A percentile compares a stretch with the other conserved stretches of the same genome.
These are phyloP conservation scores for Takifugu bimaculatus DNA, from an alignment of 2,113 vertebrate genomes.

Conservation along the genomic window DNA sequence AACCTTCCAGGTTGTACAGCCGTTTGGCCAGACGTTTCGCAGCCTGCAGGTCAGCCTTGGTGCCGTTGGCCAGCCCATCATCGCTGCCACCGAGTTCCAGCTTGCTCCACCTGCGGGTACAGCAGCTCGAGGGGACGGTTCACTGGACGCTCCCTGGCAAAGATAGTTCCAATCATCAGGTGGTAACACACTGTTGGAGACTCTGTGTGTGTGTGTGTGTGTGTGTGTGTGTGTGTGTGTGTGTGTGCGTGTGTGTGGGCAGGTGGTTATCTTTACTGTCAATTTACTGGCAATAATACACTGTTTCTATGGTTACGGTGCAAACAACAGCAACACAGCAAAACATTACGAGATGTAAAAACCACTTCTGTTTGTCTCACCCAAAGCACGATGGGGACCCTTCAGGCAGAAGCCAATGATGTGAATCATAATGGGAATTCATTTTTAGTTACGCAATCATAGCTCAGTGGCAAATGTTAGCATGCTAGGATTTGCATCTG, in stretches of 20 bases:
- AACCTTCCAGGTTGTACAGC: slow-evolving; percentile 90
- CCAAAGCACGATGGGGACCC: neutral
- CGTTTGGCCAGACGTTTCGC: slow-evolving; percentile 90
- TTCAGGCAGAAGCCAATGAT: neutral
- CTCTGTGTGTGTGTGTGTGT: neutral
- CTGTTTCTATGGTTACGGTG: slow-evolving; percentile 14
- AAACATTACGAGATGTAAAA: neutral
- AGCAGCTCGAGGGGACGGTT: slow-evolving; percentile 69
- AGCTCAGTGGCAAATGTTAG: neutral
- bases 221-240: no score
- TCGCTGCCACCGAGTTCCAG: slow-evolving; percentile 82
- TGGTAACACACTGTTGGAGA: no score
- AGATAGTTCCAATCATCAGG: no score
- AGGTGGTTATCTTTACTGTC: neutral
- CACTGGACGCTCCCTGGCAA: slow-evolving; percentile 58
- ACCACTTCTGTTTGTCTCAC: neutral
- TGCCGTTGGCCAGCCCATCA: slow-evolving; percentile 83
- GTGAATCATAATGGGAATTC: neutral
- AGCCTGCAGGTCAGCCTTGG: slow-evolving; percentile 86
- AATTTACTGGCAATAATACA: neutral
- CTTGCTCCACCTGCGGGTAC: slow-evolving; percentile 80
- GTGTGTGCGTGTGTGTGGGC: no score
- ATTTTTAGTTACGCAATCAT: neutral
- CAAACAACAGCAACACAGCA: slow-evolving; percentile 19
- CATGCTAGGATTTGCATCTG: neutral